Percentiles rank a stretch among this genome's conserved stretches.
Conservation (phyloP, 2,888 invertebrate genomes). For the Ypsolopha scabrella region DNA sequence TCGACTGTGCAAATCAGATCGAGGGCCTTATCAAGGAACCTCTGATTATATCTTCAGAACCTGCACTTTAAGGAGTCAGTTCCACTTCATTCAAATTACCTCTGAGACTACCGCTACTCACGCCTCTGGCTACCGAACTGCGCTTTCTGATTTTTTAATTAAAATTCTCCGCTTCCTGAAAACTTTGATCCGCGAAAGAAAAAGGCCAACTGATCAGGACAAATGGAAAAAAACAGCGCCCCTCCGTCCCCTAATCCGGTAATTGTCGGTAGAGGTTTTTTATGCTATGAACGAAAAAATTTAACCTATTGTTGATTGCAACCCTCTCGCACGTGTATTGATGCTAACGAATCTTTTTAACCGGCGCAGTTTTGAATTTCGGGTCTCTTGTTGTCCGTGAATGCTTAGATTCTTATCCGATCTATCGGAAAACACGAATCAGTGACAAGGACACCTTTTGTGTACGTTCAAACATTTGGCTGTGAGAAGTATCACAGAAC, state of each 20-base stretch:
- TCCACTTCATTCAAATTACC: slow-evolving; percentile 24
- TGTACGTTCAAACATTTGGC: too few relatives aligned
- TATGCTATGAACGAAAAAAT: slow-evolving; percentile 38
- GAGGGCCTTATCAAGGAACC: slow-evolving; percentile 21
- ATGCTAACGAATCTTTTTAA: slow-evolving; percentile 36
- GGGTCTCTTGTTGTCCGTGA: slow-evolving; percentile 29
- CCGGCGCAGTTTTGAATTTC: slow-evolving; percentile 30
- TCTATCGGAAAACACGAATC: too few relatives aligned
- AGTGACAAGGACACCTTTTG: too few relatives aligned
- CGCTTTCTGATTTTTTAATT: slow-evolving; percentile 36
- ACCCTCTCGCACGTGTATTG: slow-evolving; percentile 51
- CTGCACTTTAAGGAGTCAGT: not conserved
- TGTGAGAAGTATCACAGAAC: too few relatives aligned
- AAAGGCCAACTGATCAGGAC: slow-evolving; percentile 32
- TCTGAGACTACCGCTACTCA: slow-evolving; percentile 21
- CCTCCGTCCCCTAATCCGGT: slow-evolving; percentile 54
- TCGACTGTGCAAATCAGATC: slow-evolving; percentile 12
- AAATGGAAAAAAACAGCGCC: slow-evolving; percentile 29
- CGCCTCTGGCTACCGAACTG: slow-evolving; percentile 14
- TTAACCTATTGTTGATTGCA: slow-evolving; percentile 47
- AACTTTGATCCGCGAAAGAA: slow-evolving; percentile 26
- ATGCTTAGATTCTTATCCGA: slow-evolving; percentile 32
- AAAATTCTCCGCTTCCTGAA: slow-evolving; percentile 31
- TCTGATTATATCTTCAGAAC: slow-evolving; percentile 19
- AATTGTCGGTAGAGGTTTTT: slow-evolving; percentile 54